Percentiles rank a stretch among this genome's conserved stretches.
phyloP scores from a whole-genome alignment of 2,113 vertebrate species.

The Phalacrocorax carbo region DNA sequence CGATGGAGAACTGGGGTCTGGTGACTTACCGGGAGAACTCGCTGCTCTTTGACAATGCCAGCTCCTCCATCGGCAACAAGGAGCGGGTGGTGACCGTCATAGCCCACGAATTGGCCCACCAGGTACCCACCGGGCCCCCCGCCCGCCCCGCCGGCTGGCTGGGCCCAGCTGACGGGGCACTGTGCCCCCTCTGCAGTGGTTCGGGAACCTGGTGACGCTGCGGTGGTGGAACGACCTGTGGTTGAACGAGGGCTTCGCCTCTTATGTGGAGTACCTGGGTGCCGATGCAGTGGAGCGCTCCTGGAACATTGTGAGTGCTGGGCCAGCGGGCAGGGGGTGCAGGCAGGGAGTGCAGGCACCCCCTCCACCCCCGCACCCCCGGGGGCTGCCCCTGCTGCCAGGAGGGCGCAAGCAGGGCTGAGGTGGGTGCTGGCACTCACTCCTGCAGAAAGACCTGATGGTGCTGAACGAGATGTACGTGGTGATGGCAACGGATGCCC shows the following conservation, averaged over 20 bases:
- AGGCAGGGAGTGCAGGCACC: not conserved
- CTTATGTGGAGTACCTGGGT: slow-evolving; percentile 86
- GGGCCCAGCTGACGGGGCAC: accelerated
- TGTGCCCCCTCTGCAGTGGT: slow-evolving; percentile 77
- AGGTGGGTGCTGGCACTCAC: accelerated
- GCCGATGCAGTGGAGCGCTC: slow-evolving; percentile 59
- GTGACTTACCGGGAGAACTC: slow-evolving; percentile 91
- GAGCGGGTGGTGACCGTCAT: slow-evolving; percentile 84
- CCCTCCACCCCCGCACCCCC: not conserved
- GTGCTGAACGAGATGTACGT: slow-evolving; percentile 79
- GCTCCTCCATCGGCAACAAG: slow-evolving; percentile 87
- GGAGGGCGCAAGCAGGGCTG: not conserved
- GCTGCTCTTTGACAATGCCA: slow-evolving; percentile 71
- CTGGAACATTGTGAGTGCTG: slow-evolving; percentile 82
- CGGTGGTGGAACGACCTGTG: slow-evolving; percentile 93
- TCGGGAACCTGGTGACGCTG: slow-evolving; percentile 90
- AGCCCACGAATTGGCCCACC: slow-evolving; percentile 91
- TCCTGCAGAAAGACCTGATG: slow-evolving; percentile 83
- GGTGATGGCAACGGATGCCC: slow-evolving; percentile 84
- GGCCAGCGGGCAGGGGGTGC: accelerated
- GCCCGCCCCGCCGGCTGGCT: accelerated
- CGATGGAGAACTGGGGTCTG: slow-evolving; percentile 99
- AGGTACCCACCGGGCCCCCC: slow-evolving; percentile 68
- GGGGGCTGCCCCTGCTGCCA: accelerated
- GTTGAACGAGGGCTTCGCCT: slow-evolving; percentile 93